A percentile compares a stretch with the other conserved stretches of the same genome.
Conservation (phyloP, 2,797 vertebrate genomes). For the Sus cebifrons region DNA sequence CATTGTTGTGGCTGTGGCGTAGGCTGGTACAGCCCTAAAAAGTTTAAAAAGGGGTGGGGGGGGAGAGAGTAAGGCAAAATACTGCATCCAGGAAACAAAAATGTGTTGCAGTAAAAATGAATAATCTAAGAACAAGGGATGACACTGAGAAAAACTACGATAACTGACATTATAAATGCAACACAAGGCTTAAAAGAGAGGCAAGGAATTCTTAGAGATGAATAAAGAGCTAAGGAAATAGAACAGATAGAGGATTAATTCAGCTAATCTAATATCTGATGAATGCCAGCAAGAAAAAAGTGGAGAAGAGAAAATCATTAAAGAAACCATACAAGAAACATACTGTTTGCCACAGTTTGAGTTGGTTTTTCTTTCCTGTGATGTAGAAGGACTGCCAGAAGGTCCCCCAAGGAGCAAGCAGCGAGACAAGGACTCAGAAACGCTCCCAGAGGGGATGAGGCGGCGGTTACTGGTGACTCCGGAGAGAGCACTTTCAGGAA, state of each 20-base stretch:
- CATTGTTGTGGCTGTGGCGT: too few species aligned
- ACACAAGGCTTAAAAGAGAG: background rate
- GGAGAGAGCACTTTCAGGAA: slow-evolving; percentile 9
- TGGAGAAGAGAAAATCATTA: background rate
- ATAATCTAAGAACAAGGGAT: background rate
- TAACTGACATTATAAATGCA: background rate
- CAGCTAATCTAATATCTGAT: background rate
- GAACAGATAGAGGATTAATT: background rate
- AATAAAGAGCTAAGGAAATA: background rate
- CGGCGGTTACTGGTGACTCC: rapidly evolving
- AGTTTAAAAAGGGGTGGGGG: too few species aligned
- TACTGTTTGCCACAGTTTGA: background rate
- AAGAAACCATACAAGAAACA: background rate
- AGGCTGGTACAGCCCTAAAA: too few species aligned
- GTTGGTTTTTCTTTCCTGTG: background rate
- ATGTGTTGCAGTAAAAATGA: slow-evolving; percentile 11
- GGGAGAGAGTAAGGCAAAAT: background rate
- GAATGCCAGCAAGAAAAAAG: background rate
- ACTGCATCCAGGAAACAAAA: background rate
- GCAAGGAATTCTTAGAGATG: background rate
- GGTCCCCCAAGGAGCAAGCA: background rate
- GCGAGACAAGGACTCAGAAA: background rate
- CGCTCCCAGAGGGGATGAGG: rapidly evolving
- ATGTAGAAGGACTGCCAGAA: background rate
- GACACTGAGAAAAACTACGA: background rate